phyloP scores from a whole-genome alignment of 2,888 invertebrate genomes.

The Hirtodrosophila alboralis region DNA sequence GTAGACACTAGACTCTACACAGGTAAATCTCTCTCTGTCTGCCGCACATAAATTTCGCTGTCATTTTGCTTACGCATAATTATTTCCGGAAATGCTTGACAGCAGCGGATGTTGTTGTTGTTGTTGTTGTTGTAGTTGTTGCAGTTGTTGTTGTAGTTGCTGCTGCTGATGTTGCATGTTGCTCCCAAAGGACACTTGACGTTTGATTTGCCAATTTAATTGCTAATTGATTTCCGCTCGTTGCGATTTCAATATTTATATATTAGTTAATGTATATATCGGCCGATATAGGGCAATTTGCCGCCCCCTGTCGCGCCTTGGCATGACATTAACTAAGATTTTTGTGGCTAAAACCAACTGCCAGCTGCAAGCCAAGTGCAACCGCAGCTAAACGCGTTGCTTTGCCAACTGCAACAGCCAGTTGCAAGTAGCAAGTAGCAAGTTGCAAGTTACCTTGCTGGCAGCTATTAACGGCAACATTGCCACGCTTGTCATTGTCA shows the following conservation, averaged over 20 bases:
- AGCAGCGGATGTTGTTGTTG: constrained; percentile 69
- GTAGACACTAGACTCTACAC: too few relatives aligned
- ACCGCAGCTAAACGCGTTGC: constrained; percentile 74
- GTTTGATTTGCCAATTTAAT: constrained; percentile 68
- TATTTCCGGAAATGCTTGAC: constrained; percentile 69
- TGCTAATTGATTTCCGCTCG: constrained; percentile 72
- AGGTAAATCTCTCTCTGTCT: too few relatives aligned
- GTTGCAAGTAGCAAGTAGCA: too few relatives aligned
- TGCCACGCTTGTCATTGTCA: constrained; percentile 63
- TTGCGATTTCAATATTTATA: constrained; percentile 3
- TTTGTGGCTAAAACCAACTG: constrained; percentile 20
- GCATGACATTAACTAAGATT: constrained; percentile 12
- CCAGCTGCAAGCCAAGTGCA: constrained; percentile 22
- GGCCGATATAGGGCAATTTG: not conserved
- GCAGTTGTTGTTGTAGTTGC: too few relatives aligned
- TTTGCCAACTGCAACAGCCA: constrained; percentile 59
- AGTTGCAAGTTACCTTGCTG: constrained; percentile 44
- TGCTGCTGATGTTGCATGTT: constrained; percentile 59
- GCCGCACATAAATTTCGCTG: constrained; percentile 60
- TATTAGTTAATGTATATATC: too few relatives aligned
- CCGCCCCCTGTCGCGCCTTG: too few relatives aligned
- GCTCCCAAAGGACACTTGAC: constrained; percentile 55
- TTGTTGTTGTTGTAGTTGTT: too few relatives aligned
- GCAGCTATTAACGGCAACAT: constrained; percentile 57
- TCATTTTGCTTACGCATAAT: constrained; percentile 75